These are phyloP conservation scores for Synergus gifuensis DNA, from an alignment of 2,888 invertebrate species.

Conservation along the genomic window DNA sequence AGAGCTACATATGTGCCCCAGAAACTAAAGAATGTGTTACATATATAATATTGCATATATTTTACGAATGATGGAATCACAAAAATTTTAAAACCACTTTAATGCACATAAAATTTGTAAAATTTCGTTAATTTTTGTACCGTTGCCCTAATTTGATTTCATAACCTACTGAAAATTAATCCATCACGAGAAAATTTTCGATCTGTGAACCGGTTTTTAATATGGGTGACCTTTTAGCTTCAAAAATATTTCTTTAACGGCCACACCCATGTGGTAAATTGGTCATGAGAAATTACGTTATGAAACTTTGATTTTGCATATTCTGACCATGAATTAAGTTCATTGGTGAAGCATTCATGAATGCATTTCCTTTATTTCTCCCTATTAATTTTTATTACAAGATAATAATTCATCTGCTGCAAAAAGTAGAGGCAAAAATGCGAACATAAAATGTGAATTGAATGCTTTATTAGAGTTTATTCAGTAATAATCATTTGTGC, in stretches of 20 bases:
- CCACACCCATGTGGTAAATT: conserved; percentile 19
- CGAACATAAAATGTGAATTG: background rate
- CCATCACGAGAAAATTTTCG: background rate
- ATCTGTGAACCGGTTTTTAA: conserved; percentile 17
- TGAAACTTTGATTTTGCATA: conserved; percentile 9
- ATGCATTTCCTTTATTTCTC: conserved; percentile 7
- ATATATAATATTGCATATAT: conserved; percentile 1
- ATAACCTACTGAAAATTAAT: conserved; percentile 3
- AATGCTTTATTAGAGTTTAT: background rate
- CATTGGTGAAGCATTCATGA: background rate
- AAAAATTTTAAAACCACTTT: background rate
- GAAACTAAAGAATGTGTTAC: background rate
- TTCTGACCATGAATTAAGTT: conserved; percentile 35
- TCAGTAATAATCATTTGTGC: background rate
- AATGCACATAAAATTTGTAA: background rate
- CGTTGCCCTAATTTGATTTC: background rate
- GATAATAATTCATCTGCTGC: background rate
- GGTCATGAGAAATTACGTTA: conserved; percentile 17
- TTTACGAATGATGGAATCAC: background rate
- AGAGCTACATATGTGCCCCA: background rate
- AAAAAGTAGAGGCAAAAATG: background rate
- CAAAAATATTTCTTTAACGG: conserved; percentile 13
- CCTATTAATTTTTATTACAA: background rate
- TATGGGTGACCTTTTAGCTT: conserved; percentile 17
- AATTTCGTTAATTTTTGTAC: background rate